Conservation (phyloP, 2,113 vertebrate species). For the Apaloderma vittatum region DNA sequence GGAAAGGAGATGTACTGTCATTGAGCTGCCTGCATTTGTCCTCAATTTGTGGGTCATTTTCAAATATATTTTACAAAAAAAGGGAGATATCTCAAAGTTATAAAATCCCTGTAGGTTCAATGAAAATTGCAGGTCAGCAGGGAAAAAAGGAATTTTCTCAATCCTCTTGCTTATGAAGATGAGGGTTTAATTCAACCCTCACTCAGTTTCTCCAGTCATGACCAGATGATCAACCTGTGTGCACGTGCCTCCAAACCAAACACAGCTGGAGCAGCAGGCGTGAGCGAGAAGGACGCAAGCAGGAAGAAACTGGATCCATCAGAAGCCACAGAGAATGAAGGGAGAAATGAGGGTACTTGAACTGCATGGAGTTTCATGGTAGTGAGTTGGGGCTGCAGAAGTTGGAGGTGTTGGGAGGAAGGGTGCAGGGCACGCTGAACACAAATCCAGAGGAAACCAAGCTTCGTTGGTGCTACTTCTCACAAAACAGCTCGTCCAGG, state of each 20-base stretch:
- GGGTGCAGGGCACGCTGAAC: neutral
- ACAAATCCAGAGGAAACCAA: neutral
- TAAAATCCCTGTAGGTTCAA: neutral
- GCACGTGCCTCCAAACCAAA: neutral
- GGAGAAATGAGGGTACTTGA: neutral
- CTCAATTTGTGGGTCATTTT: neutral
- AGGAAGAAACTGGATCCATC: neutral
- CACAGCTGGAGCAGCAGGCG: neutral
- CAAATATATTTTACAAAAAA: neutral
- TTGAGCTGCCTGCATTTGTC: neutral
- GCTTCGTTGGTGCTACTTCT: neutral
- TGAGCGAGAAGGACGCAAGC: neutral
- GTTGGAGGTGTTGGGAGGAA: neutral
- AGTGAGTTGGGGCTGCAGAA: neutral
- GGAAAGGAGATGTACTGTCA: neutral
- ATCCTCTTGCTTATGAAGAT: neutral
- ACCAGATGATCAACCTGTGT: neutral
- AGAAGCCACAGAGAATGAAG: neutral
- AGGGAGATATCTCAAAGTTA: neutral
- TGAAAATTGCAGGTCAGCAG: neutral
- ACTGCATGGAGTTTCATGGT: neutral
- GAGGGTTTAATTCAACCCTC: neutral
- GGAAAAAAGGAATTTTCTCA: neutral
- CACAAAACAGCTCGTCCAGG: neutral
- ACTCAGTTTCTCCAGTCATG: neutral